A percentile compares a stretch with the other conserved stretches of the same genome.
Conservation (phyloP, 2,797 vertebrate genomes). For the Erpetoichthys calabaricus region DNA sequence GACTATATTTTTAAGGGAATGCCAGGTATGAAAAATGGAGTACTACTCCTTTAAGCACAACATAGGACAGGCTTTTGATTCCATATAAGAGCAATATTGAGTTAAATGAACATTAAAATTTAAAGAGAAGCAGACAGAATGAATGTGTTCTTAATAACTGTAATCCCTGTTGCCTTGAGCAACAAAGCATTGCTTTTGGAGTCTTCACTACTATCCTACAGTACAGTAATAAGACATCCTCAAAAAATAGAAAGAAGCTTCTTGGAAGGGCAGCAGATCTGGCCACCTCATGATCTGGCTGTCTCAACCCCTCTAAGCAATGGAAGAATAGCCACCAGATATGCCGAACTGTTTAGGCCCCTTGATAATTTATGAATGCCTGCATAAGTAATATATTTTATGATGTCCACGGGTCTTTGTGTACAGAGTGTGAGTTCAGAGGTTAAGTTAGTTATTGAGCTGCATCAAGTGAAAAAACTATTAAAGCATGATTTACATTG, state of each 20-base stretch:
- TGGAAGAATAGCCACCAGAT: too few relatives aligned
- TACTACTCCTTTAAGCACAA: too few relatives aligned
- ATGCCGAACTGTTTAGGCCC: conserved; percentile 8
- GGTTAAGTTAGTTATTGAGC: conserved; percentile 1
- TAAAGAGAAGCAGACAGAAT: conserved; percentile 43
- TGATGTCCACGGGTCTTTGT: neutral
- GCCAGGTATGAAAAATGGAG: too few relatives aligned
- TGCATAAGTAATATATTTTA: neutral
- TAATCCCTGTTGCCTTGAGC: conserved; percentile 50
- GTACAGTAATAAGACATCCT: too few relatives aligned
- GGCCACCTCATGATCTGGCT: too few relatives aligned
- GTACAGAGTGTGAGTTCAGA: neutral
- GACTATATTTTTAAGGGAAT: too few relatives aligned
- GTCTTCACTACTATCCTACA: too few relatives aligned
- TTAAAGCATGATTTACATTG: conserved; percentile 1
- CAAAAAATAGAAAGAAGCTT: too few relatives aligned
- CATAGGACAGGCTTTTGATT: neutral
- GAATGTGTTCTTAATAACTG: conserved; percentile 50
- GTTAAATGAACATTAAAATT: conserved; percentile 55
- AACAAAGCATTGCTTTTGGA: conserved; percentile 44
- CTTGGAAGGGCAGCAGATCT: too few relatives aligned
- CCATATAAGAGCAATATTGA: conserved; percentile 38
- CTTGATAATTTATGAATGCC: conserved; percentile 4
- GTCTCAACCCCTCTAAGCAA: too few relatives aligned
- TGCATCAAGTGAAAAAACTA: neutral